phyloP scores from a whole-genome alignment of 2,888 invertebrate species.

The Artemia sp. region DNA sequence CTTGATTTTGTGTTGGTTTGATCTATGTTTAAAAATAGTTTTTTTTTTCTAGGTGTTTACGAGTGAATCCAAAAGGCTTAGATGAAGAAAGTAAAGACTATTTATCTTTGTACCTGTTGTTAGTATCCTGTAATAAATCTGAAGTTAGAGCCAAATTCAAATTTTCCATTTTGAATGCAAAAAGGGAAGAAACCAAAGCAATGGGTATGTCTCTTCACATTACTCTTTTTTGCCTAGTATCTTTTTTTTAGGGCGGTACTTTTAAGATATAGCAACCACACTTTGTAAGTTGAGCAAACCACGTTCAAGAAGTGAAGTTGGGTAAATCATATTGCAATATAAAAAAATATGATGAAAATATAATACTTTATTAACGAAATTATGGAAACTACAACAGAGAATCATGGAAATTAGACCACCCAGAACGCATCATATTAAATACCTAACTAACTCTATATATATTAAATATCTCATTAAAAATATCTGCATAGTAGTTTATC shows the following conservation, averaged over 20 bases:
- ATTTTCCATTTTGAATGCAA: slow-evolving; percentile 99
- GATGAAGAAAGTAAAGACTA: slow-evolving; percentile 99
- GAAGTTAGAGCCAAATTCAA: slow-evolving; percentile 99
- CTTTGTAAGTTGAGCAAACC: too few relatives aligned
- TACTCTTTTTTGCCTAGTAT: too few relatives aligned
- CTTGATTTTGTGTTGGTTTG: neutral
- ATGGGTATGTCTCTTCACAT: slow-evolving; percentile 53
- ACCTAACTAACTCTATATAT: neutral
- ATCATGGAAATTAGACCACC: too few relatives aligned
- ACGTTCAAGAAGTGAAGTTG: too few relatives aligned
- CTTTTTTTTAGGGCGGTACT: neutral
- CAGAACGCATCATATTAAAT: neutral
- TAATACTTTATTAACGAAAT: too few relatives aligned
- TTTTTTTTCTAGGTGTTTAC: slow-evolving; percentile 57
- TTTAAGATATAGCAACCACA: too few relatives aligned
- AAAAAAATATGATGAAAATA: too few relatives aligned
- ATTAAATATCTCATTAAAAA: neutral
- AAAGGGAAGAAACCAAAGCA: slow-evolving; percentile 99
- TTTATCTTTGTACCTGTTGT: slow-evolving; percentile 89
- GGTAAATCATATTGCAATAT: too few relatives aligned
- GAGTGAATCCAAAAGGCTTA: slow-evolving; percentile 98
- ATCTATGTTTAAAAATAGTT: neutral
- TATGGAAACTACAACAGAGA: too few relatives aligned
- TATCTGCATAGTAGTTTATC: too few relatives aligned
- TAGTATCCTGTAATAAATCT: slow-evolving; percentile 99